Base-by-base conservation (phyloP, 2,888 invertebrate genomes). In the Eilema griseolum region DNA sequence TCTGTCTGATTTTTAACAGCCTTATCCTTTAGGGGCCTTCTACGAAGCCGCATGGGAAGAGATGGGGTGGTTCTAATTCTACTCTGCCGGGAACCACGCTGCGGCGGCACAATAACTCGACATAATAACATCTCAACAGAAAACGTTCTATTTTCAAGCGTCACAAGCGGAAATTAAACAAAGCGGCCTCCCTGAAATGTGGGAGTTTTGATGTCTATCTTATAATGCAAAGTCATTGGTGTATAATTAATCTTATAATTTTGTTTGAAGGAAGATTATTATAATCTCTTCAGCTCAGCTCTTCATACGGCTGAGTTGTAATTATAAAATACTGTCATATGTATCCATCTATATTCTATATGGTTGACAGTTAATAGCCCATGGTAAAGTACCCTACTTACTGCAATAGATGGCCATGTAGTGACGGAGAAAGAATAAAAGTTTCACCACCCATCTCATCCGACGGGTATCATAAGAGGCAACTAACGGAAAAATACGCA, bases 241-340 rank as follows among this genome's bases (percentile, higher is more conserved):
- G 20, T 8, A 28, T 70, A 59, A 81, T 81, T 81, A 81, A 81
- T 81, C 77, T 77, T 31, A 37, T 20, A 61, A 72, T 72, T 65
- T 75, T 75, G 65, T 71, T 71, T 68, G 72, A 66, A 56, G 69
- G 57, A 64, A 24, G 61, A 33, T 52, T 61, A 61, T 41, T 37
- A 16, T 62, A 24, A 24, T 8, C 0, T 10, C 10, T 24, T 37
- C 7, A 3, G n/a, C n/a, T n/a, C n/a, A 24, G 16, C 0, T 10
- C 10, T 24, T 37, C 7, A 3, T 8, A 62, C 7, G 59, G n/a
- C 3, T 31, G n/a, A 57, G 33, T 33, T 23, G 31, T 59, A 59
- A 66, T 66, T 16, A 12, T 33, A 16, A n/a, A 52, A 52, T 52
- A 20, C 20, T 41, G 20, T 20, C 41, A 16, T 41, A 16, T 46